Evolutionary conservation across 2,888 invertebrate genomes (phyloP), one percentile per base, ranked within the genome.

Genomic region (Leptogaster cylindrica): DNA sequence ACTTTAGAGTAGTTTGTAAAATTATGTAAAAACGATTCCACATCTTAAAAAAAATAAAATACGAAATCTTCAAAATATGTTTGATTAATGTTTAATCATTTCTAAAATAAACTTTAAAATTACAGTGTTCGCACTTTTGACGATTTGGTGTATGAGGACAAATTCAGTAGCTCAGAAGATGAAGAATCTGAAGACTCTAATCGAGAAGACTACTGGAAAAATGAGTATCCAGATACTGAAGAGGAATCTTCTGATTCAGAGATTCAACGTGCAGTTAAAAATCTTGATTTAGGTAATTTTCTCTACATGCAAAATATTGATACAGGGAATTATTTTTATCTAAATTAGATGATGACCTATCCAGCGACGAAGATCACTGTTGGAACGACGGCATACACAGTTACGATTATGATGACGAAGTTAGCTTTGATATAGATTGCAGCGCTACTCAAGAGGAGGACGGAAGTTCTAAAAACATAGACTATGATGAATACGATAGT

Each of bases 161-260:
- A 74, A 66, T 77, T 74, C 12, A 70, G 72, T 66, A 78, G 78
- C 39, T 73, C 73, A 4, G 73, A 73, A 41, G 79, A 80, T 51
- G 72, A 73, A 10, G 87, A 87, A 73, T 84, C 84, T 23, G 87
- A 87, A 71, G 91, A 91, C 77, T 92, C 92, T 0, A 92, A 92
- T 82, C 88, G 88, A 70, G 92, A 92, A 78, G 87, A 88, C 73
- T 86, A 91, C 76, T 89, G 87, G 85, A 83, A 85, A 69, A 92
- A 92, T 75, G 91, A 92, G 63, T 92, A 92, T 77, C 92, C 92
- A 0, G 89, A 89, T 74, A 86, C 86, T 0, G 88, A 88, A 55
- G 81, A 84, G 10, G 87, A 84, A 67, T 7, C 5, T 8, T 81
- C 81, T 61, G 86, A 87, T 69, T 84, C 86, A 5, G 88, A 88